Conservation (phyloP, 2,797 vertebrate species). For the Sphaeramia orbicularis region DNA sequence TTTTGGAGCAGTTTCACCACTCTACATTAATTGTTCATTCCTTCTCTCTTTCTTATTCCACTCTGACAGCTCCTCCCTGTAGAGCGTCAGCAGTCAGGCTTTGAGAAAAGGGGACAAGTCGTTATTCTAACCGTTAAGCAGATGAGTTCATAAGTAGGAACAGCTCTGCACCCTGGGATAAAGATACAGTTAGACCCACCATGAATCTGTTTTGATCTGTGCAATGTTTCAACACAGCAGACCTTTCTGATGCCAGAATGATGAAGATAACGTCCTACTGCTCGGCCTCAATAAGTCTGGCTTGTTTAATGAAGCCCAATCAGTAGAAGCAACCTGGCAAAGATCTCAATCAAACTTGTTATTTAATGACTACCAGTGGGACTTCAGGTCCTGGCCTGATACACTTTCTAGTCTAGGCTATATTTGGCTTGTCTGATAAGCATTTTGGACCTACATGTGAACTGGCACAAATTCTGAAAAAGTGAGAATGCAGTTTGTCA, state of each 20-base stretch:
- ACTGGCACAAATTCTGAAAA: conserved; percentile 19
- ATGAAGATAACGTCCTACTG: conserved; percentile 54
- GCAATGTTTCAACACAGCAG: conserved; percentile 47
- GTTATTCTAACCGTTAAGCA: conserved; percentile 77
- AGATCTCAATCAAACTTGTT: conserved; percentile 67
- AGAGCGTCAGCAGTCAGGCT: conserved; percentile 52
- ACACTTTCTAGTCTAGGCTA: conserved; percentile 30
- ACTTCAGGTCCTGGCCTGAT: conserved; percentile 55
- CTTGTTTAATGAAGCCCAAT: conserved; percentile 75
- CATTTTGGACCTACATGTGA: conserved; percentile 29
- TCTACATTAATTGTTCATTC: conserved; percentile 76
- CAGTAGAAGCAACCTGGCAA: conserved; percentile 63
- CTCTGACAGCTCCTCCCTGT: conserved; percentile 70
- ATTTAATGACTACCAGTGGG: conserved; percentile 76
- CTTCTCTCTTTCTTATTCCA: conserved; percentile 59
- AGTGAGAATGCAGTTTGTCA: conserved; percentile 33
- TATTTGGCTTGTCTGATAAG: conserved; percentile 33
- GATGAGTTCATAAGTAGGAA: conserved; percentile 65
- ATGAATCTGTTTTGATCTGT: conserved; percentile 56
- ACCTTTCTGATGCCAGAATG: conserved; percentile 54
- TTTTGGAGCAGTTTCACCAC: conserved; percentile 59
- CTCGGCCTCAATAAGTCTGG: conserved; percentile 58
- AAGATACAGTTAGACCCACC: conserved; percentile 37
- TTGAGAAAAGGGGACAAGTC: conserved; percentile 73
- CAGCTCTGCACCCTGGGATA: conserved; percentile 40